These are phyloP conservation scores for Lasioglossum baleicum DNA, from an alignment of 1,140 invertebrate genomes.

Conservation along the genomic window DNA sequence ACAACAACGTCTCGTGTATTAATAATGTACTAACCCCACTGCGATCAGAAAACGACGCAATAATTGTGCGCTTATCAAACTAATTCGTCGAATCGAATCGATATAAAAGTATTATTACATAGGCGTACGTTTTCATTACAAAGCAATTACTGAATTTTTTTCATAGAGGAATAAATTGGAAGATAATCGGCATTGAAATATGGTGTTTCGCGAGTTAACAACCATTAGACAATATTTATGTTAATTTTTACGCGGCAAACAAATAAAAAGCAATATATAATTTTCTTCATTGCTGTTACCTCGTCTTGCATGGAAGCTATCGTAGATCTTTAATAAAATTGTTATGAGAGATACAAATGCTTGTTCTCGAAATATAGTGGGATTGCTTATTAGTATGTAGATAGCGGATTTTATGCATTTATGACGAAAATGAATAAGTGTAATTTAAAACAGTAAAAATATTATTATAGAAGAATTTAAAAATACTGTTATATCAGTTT, in stretches of 20 bases:
- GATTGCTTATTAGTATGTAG: too few species aligned
- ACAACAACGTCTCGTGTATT: neutral
- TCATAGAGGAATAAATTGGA: neutral
- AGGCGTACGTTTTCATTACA: neutral
- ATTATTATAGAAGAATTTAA: too few species aligned
- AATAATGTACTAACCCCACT: neutral
- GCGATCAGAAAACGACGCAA: neutral
- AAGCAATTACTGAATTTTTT: neutral
- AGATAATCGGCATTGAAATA: neutral
- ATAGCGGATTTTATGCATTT: too few species aligned
- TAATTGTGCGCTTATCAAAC: conserved; percentile 3
- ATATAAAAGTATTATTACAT: neutral
- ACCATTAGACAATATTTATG: neutral
- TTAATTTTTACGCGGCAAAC: neutral
- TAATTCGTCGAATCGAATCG: neutral
- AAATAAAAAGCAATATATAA: too few species aligned
- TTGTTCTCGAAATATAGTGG: neutral
- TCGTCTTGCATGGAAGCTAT: too few species aligned
- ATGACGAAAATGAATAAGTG: too few species aligned
- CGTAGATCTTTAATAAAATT: too few species aligned
- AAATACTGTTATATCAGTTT: too few species aligned
- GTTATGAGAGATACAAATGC: too few species aligned
- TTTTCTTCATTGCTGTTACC: too few species aligned
- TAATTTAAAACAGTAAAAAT: too few species aligned
- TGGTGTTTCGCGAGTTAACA: neutral